These are phyloP conservation scores for Megalonaias nervosa DNA, from an alignment of 1,140 invertebrate species.

Conservation along the genomic window DNA sequence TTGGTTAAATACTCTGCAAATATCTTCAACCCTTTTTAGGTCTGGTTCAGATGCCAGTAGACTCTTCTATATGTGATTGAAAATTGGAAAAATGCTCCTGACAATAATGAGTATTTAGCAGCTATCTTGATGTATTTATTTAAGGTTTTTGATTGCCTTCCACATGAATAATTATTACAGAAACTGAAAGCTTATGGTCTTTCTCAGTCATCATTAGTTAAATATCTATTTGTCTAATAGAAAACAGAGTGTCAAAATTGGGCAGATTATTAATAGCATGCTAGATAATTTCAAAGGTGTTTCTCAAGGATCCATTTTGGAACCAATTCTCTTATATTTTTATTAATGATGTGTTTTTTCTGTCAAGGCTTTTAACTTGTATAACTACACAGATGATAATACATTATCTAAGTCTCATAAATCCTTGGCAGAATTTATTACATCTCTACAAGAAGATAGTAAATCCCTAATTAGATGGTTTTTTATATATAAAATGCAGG, in stretches of 20 bases:
- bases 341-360: background rate
- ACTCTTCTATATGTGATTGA: background rate
- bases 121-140: conserved; percentile 15
- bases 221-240: background rate
- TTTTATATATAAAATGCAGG: conserved; percentile 10
- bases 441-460: background rate
- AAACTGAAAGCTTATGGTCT: conserved; percentile 9
- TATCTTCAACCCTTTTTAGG: conserved; percentile 14
- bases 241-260: too few relatives aligned
- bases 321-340: background rate
- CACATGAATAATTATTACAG: conserved; percentile 7
- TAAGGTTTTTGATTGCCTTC: conserved; percentile 13
- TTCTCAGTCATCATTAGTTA: background rate
- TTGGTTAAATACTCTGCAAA: background rate
- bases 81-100: conserved; percentile 1
- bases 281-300: too few relatives aligned
- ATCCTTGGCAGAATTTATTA: background rate
- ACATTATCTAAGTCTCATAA: conserved; percentile 3
- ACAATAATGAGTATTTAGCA: conserved; percentile 11
- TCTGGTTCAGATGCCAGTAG: background rate
- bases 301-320: background rate
- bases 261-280: too few relatives aligned
- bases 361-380: background rate
- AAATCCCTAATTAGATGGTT: conserved; percentile 6
- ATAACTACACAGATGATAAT: conserved; percentile 27